Conservation (phyloP, 2,797 vertebrate genomes). For the Artibeus jamaicensis region DNA sequence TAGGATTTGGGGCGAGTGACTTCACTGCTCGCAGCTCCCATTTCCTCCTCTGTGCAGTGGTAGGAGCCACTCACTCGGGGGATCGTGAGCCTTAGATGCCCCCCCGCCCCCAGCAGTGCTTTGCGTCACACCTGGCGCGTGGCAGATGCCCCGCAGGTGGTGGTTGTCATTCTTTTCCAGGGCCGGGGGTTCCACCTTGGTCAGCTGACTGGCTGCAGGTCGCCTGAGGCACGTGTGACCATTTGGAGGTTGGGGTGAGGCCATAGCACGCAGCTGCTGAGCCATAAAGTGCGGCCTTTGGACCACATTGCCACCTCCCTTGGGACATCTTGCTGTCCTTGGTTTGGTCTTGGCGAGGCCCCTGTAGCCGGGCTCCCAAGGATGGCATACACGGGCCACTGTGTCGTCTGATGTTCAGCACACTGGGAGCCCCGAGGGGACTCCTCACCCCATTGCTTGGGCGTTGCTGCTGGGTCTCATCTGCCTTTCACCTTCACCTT, state of each 20-base stretch:
- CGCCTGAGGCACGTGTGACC: background rate
- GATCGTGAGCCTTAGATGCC: background rate
- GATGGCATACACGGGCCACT: accelerated
- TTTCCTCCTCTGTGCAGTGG: background rate
- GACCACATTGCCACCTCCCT: background rate
- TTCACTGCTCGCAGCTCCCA: background rate
- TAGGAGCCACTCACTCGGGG: background rate
- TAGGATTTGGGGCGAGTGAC: background rate
- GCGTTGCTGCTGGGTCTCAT: accelerated
- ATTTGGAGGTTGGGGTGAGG: background rate
- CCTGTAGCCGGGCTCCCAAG: background rate
- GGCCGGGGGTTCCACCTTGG: background rate
- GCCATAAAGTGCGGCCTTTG: slow-evolving; percentile 46
- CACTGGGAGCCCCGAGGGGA: accelerated
- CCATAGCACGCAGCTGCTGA: background rate
- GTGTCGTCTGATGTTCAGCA: background rate
- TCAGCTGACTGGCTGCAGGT: background rate
- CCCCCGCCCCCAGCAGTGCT: too few relatives aligned
- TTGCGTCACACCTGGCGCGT: background rate
- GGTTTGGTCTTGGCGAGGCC: background rate
- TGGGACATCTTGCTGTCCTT: background rate
- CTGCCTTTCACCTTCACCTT: background rate
- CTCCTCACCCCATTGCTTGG: accelerated
- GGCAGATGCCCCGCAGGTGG: background rate
- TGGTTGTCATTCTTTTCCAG: background rate